Conservation (phyloP, 2,797 vertebrate genomes). For the Hippocampus kuda region DNA sequence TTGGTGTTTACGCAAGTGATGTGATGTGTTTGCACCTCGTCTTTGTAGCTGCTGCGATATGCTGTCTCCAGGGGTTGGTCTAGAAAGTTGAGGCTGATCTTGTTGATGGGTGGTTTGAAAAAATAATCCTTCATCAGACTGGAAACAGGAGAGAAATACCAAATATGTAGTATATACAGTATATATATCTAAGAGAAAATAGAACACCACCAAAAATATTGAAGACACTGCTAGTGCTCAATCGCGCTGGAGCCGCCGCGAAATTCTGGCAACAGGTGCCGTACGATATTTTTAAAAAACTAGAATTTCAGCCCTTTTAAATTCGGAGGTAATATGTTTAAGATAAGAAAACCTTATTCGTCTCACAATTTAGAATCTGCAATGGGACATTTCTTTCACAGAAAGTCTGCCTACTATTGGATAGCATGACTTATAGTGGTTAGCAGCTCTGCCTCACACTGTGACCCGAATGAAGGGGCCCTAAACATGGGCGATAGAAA, state of each 20-base stretch:
- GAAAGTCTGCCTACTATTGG: too few species aligned
- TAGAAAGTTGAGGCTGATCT: conserved; percentile 92
- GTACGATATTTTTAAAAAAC: not conserved
- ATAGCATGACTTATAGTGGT: too few species aligned
- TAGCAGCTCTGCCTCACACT: too few species aligned
- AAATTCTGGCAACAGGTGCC: too few species aligned
- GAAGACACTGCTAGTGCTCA: not conserved
- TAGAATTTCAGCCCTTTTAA: too few species aligned
- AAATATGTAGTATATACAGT: not conserved
- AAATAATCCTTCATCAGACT: conserved; percentile 99
- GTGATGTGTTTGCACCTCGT: conserved; percentile 69
- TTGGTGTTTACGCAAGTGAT: not conserved
- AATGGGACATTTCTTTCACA: not conserved
- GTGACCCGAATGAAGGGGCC: too few species aligned
- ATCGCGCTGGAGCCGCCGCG: too few species aligned
- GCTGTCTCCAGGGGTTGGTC: conserved; percentile 79
- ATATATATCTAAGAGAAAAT: too few species aligned
- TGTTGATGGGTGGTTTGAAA: conserved; percentile 97
- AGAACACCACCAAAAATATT: not conserved
- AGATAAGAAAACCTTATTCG: too few species aligned
- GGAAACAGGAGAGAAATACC: conserved; percentile 18
- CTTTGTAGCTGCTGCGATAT: conserved; percentile 88
- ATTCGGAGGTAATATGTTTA: not conserved
- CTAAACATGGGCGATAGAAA: too few species aligned
- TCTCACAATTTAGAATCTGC: too few species aligned